These are phyloP conservation scores for Palythoa grandis DNA, from an alignment of 92 coral and sea anemone species.

Conservation along the genomic window DNA sequence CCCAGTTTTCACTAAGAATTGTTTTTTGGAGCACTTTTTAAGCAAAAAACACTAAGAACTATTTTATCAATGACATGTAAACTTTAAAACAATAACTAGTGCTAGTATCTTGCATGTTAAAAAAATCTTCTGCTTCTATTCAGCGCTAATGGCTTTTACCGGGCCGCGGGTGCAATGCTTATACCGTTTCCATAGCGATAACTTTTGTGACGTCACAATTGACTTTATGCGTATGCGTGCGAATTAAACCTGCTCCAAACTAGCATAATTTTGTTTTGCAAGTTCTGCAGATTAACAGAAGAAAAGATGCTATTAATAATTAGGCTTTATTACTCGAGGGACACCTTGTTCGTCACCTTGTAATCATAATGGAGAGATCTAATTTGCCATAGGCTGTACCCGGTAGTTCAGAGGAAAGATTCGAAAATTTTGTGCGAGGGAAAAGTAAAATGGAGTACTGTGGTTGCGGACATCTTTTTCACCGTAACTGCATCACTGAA, in stretches of 20 bases:
- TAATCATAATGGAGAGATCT: background rate
- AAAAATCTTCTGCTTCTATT: too few relatives aligned
- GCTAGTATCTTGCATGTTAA: background rate
- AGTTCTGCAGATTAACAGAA: background rate
- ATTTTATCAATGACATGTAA: too few relatives aligned
- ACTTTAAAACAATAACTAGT: too few relatives aligned
- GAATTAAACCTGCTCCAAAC: background rate
- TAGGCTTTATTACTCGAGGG: constrained; percentile 12
- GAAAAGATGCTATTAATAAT: constrained; percentile 31
- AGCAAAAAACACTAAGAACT: too few relatives aligned
- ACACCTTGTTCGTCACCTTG: background rate
- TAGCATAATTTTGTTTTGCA: background rate
- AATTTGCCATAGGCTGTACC: background rate
- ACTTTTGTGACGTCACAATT: constrained; percentile 36
- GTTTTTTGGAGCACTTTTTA: too few relatives aligned
- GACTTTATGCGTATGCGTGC: constrained; percentile 11
- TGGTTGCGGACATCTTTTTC: constrained; percentile 6
- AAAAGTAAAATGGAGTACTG: constrained; percentile 12
- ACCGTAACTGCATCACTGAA: background rate
- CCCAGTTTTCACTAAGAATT: too few relatives aligned
- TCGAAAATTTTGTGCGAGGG: background rate
- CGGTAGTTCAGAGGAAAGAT: background rate
- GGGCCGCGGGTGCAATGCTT: background rate
- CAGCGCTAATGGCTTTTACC: background rate
- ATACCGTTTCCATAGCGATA: constrained; percentile 37